Conservation (phyloP, 92 coral and sea anemone species). For the Palythoa caribaeorum region DNA sequence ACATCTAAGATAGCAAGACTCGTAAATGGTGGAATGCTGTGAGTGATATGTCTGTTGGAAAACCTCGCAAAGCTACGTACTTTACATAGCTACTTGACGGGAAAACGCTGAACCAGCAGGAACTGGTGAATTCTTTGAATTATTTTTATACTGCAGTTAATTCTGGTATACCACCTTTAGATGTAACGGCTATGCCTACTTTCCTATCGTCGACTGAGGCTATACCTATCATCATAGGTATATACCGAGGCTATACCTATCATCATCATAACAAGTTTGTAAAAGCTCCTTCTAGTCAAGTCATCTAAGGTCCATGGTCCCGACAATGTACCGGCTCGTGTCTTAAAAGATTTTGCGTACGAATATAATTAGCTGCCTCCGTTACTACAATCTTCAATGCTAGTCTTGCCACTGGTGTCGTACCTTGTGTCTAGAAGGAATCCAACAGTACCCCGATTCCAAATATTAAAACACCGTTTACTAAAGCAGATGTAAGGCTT, state of each 20-base stretch:
- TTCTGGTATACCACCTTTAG: slow-evolving; percentile 8
- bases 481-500: neutral
- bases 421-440: neutral
- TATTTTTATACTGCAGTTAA: too few species aligned
- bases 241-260: too few species aligned
- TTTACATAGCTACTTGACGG: slow-evolving; percentile 1
- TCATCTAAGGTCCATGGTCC: too few species aligned
- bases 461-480: neutral
- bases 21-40: neutral
- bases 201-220: slow-evolving; percentile 28
- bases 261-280: too few species aligned
- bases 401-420: neutral
- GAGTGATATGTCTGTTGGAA: slow-evolving; percentile 24
- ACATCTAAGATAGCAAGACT: neutral
- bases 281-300: too few species aligned
- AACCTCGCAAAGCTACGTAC: neutral
- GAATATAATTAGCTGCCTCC: slow-evolving; percentile 13
- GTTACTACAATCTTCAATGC: too few species aligned
- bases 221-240: slow-evolving; percentile 20
- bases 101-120: neutral
- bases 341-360: too few species aligned
- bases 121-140: slow-evolving; percentile 5
- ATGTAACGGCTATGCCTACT: slow-evolving; percentile 15
- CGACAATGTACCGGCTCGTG: too few species aligned
- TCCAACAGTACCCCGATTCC: slow-evolving; percentile 19